phyloP scores from a whole-genome alignment of 2,888 invertebrate genomes.

The Dynastes maya region DNA sequence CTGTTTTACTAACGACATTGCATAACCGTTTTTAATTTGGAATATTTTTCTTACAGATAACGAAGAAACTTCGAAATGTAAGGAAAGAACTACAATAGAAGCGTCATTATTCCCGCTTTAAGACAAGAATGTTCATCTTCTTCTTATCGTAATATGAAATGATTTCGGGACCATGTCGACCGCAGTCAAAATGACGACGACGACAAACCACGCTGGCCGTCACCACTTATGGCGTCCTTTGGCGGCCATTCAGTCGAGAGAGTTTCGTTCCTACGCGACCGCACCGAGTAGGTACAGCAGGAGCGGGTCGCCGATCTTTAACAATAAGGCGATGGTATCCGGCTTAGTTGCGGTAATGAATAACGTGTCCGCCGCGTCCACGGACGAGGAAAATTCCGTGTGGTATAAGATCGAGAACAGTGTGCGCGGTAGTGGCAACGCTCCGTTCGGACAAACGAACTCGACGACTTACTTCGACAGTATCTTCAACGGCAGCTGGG shows the following conservation, averaged over 20 bases:
- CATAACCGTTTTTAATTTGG: no score
- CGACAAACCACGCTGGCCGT: conserved; percentile 60
- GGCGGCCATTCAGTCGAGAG: conserved; percentile 61
- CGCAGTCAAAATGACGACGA: conserved; percentile 39
- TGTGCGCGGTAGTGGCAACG: conserved; percentile 45
- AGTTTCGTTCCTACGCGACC: conserved; percentile 56
- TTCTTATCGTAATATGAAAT: conserved; percentile 25
- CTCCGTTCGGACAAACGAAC: conserved; percentile 50
- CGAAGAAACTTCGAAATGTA: neutral
- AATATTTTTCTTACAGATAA: conserved; percentile 5
- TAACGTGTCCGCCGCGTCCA: conserved; percentile 39
- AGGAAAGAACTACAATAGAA: neutral
- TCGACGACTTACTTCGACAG: conserved; percentile 50
- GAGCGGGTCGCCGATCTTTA: conserved; percentile 23
- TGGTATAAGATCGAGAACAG: conserved; percentile 62
- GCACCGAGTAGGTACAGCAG: conserved; percentile 44
- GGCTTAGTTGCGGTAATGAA: conserved; percentile 46
- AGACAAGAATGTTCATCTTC: neutral
- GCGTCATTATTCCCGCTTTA: neutral
- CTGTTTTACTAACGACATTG: no score
- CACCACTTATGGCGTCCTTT: conserved; percentile 64
- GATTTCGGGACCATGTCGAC: conserved; percentile 30
- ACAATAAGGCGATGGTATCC: conserved; percentile 51
- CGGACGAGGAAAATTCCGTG: conserved; percentile 59
- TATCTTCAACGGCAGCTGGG: conserved; percentile 45